A percentile compares a stretch with the other conserved stretches of the same genome.
phyloP scores from a whole-genome alignment of 2,113 vertebrate genomes.

The Notothenia rossii region DNA sequence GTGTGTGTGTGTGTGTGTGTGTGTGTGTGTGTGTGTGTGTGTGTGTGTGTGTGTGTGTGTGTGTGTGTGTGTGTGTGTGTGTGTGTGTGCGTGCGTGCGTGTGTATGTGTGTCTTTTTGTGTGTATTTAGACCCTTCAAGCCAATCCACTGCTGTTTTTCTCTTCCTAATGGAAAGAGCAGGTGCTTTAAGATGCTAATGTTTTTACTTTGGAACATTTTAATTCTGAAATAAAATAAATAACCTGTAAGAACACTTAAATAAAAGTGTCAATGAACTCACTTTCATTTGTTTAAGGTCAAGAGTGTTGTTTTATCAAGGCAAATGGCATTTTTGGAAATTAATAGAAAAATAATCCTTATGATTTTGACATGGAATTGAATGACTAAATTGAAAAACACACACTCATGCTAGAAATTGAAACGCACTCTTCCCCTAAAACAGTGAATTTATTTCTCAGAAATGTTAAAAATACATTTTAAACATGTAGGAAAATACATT shows the following conservation, averaged over 20 bases:
- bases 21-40: conserved; percentile 9
- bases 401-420: background rate
- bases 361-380: background rate
- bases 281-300: background rate
- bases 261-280: background rate
- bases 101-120: background rate
- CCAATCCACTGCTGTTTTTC: conserved; percentile 67
- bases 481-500: background rate
- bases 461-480: background rate
- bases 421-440: background rate
- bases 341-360: background rate
- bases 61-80: conserved; percentile 11
- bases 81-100: background rate
- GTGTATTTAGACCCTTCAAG: conserved; percentile 21
- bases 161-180: conserved; percentile 71
- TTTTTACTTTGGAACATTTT: conserved; percentile 51
- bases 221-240: no score
- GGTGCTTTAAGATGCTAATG: conserved; percentile 62
- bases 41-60: conserved; percentile 15
- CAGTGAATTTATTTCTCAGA: background rate
- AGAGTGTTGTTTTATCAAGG: background rate
- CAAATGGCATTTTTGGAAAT: background rate
- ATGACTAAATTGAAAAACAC: background rate
- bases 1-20: background rate
- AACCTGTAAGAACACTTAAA: background rate